Evolutionary conservation across 2,113 vertebrate genomes (phyloP).

Genomic region (Capra hircus): DNA sequence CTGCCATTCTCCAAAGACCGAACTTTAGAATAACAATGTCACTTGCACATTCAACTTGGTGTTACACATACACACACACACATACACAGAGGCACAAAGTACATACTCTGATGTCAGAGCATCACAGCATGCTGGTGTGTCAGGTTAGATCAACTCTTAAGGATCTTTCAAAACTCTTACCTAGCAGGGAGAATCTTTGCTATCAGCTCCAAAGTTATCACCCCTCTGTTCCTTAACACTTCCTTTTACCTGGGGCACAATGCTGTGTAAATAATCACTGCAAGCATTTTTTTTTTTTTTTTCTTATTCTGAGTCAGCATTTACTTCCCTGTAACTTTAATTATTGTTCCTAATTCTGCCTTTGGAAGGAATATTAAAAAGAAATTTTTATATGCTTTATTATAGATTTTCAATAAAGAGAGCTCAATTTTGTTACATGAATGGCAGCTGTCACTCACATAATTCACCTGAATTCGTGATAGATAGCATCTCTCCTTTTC

Average conservation of each 20-base stretch:
- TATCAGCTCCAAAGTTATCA: not conserved
- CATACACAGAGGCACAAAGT: not conserved
- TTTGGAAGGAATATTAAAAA: not conserved
- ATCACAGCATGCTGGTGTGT: not conserved
- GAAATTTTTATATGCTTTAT: not conserved
- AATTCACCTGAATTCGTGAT: not conserved
- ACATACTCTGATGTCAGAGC: accelerated
- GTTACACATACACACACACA: not conserved
- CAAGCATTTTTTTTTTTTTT: not conserved
- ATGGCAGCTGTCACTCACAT: not conserved
- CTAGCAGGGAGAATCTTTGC: not conserved
- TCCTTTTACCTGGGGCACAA: accelerated
- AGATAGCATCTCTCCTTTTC: not conserved
- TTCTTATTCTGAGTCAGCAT: not conserved
- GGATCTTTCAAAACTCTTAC: not conserved
- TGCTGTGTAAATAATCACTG: not conserved
- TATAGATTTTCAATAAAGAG: not conserved
- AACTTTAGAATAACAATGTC: not conserved
- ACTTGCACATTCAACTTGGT: not conserved
- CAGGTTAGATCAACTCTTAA: not conserved
- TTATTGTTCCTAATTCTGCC: not conserved
- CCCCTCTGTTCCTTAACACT: not conserved
- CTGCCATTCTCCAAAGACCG: not conserved
- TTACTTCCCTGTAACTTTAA: not conserved
- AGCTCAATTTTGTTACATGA: not conserved